Base-by-base conservation (phyloP, 2,888 invertebrate species). In the Elegia similella region DNA sequence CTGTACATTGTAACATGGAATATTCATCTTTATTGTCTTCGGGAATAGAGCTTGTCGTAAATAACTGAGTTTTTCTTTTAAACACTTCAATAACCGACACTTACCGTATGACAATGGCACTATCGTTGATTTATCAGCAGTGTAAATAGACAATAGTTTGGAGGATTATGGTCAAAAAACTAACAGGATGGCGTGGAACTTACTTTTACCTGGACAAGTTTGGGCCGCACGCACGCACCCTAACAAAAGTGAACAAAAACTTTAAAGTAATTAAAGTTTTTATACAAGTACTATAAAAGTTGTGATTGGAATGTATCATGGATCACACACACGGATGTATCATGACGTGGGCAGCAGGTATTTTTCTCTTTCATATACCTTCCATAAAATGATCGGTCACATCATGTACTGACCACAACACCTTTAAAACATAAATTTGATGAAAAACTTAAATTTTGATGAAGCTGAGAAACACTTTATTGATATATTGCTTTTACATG, bases 71-170 rank as follows among this genome's bases (percentile, higher is more conserved):
- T 55, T 61, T 62, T 57, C 52, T 52, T 42, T 57, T 56, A 52
- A 47, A 38, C 43, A 56, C 56, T 60, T 54, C 17, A 62, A n/a
- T 42, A 42, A 59, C 30, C 47, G 42, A 52, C 50, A 59, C 56
- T 60, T 53, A 57, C 42, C 58, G 46, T 15, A 23, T 44, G 56
- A 58, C 56, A 58, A 62, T 54, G n/a, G 42, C 13, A 42, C 10
- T 47, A 30, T 47, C 47, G 16, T 17, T n/a, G 23, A 38, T 55
- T 42, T 54, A 13, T 34, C 34, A 53, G 46, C 44, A 46, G 52
- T 43, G 34, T 50, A 58, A 54, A 48, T 54, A 60, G 54, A 63
- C 63, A 61, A 61, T 57, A 55, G 57, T 16, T 16, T 48, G 42
- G 16, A 47, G 7, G 16, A 34, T 55, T 17, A 17, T 8, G 13